Evolutionary conservation across 1,140 invertebrate species (phyloP), one percentile per base, ranked within the genome.

Genomic region (Wasmannia auropunctata): DNA sequence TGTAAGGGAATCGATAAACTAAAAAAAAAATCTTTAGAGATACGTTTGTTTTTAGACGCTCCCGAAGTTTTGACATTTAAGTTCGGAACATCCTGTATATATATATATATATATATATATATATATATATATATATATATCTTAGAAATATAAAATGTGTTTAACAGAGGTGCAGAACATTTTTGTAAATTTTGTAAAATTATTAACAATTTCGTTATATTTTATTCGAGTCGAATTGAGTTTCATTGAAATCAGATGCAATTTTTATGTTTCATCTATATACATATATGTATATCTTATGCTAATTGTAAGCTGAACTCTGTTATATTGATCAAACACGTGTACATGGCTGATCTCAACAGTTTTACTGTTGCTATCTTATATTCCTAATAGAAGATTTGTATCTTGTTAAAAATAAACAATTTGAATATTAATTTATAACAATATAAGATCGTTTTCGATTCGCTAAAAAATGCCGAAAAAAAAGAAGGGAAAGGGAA

Each of bases 401-500:
- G 63, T 80, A 69, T 43, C 34, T 69, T 60, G 79, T 74, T 83
- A 60, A 60, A 28, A 83, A 83, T 74, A 83, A 83, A 83, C 22
- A 10, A 72, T 65, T 31, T 58, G n/a, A 54, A 58, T 31, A 80
- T 0, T 40, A 72, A 86, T 46, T 63, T 49, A 11, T 3, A 51
- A 76, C 56, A 3, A 11, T 56, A 28, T 58, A 31, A 75, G 16
- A 72, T 72, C 22, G n/a, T n/a, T n/a, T 37, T 67, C 74, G 14
- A 34, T 72, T 60, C 14, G 0, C 8, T n/a, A n/a, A 31, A 74
- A 89, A 85, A 90, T 90, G 89, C 54, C 76, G 10, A 87, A 43
- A 40, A 87, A 72, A 70, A 72, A 86, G 70, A 72, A 86, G 54
- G 75, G 34, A 72, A 91, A 91, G 72, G 54, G 63, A 25, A 87